Evolutionary conservation across 2,888 invertebrate species (phyloP).

Genomic region (Electrophaes corylata): DNA sequence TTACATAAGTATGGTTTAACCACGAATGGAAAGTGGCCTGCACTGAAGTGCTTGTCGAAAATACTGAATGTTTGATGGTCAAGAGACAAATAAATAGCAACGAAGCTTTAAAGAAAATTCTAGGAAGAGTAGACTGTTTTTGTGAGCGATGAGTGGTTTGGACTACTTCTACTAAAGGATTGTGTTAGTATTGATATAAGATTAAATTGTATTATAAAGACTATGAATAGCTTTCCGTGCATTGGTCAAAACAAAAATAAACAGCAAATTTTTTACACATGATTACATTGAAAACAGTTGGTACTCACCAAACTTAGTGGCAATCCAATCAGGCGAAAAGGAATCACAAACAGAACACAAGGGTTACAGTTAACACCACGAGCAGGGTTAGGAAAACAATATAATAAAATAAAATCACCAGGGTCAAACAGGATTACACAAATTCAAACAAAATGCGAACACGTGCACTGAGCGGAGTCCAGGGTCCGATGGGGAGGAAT

Average conservation of each 20-base stretch:
- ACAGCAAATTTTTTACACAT: conserved; percentile 2
- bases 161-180: not conserved
- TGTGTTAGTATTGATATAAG: not conserved
- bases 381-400: conserved; percentile 66
- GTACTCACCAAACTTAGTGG: conserved; percentile 70
- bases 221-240: not conserved
- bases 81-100: not conserved
- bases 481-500: conserved; percentile 45
- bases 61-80: conserved; percentile 5
- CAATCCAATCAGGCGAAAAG: conserved; percentile 75
- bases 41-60: conserved; percentile 15
- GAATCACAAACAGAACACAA: conserved; percentile 74
- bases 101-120: conserved; percentile 3
- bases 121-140: not conserved
- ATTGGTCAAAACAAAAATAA: not conserved
- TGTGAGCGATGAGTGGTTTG: not conserved
- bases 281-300: conserved; percentile 39
- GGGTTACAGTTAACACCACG: conserved; percentile 65
- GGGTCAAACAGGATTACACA: conserved; percentile 73
- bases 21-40: conserved; percentile 22
- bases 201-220: not conserved
- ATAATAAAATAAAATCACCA: conserved; percentile 76
- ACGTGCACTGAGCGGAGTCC: conserved; percentile 52
- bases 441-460: conserved; percentile 63
- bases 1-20: conserved; percentile 33